Evolutionary conservation across 1,140 invertebrate genomes (phyloP).

Genomic region (Halictus rubicundus): DNA sequence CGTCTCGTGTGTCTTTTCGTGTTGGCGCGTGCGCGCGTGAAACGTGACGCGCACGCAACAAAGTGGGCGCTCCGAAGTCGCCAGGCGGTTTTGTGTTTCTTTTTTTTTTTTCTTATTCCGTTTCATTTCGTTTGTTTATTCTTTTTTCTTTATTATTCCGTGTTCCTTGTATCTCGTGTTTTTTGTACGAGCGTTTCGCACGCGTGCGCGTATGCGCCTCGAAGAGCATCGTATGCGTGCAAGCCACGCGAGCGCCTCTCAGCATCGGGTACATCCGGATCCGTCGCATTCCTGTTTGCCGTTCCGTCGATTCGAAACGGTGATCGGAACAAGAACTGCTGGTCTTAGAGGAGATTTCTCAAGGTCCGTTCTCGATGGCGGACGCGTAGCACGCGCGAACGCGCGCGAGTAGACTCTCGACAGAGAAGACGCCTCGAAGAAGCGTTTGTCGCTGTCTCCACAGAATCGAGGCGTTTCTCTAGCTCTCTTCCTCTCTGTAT

Average conservation of each 20-base stretch:
- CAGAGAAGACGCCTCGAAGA: no score
- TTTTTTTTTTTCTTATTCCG: no score
- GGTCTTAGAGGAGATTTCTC: neutral
- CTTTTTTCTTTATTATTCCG: neutral
- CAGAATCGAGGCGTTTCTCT: no score
- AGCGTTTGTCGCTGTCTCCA: no score
- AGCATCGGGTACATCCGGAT: no score
- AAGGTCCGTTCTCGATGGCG: neutral
- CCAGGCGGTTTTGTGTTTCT: neutral
- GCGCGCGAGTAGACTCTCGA: no score
- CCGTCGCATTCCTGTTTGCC: no score
- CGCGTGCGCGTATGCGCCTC: neutral
- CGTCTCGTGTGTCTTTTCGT: constrained; percentile 42
- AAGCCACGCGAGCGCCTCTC: no score
- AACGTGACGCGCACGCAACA: constrained; percentile 23
- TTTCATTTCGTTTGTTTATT: neutral
- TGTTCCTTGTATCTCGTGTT: neutral
- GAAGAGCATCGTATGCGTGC: neutral
- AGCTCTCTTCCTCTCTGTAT: no score
- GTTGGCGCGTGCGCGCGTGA: constrained; percentile 13
- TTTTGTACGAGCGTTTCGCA: constrained; percentile 1
- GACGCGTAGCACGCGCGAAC: no score
- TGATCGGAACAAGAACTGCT: no score
- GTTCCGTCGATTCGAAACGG: no score
- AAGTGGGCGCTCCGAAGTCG: constrained; percentile 13